Conservation (phyloP, 2,113 vertebrate species). For the Apistogramma diplotaenia region DNA sequence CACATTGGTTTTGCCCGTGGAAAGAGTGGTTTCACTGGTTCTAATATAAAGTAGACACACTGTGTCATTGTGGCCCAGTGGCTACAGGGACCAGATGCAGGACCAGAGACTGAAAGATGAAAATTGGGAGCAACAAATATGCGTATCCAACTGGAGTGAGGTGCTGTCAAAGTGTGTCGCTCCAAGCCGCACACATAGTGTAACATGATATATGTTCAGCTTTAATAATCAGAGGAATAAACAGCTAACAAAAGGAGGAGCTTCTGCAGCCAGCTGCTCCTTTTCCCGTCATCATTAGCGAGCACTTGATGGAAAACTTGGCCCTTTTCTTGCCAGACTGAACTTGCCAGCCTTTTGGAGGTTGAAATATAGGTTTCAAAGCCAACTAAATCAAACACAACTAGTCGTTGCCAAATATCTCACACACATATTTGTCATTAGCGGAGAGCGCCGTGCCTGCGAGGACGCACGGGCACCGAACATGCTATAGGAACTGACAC, state of each 20-base stretch:
- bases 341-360: conserved; percentile 20
- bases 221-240: conserved; percentile 22
- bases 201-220: not conserved
- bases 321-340: not conserved
- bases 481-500: conserved; percentile 13
- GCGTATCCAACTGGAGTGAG: not conserved
- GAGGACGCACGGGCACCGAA: conserved; percentile 3
- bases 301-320: conserved; percentile 22
- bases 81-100: conserved; percentile 29
- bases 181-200: not conserved
- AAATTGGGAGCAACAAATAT: not conserved
- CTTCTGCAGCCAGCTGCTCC: not conserved
- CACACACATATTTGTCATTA: conserved; percentile 52
- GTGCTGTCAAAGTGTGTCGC: not conserved
- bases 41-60: conserved; percentile 22
- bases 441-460: not conserved
- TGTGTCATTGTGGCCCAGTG: not conserved
- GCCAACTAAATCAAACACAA: conserved; percentile 44
- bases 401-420: conserved; percentile 40
- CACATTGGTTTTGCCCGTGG: conserved; percentile 28
- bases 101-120: not conserved
- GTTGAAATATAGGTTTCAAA: conserved; percentile 17
- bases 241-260: conserved; percentile 21
- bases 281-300: conserved; percentile 39
- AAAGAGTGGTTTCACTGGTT: conserved; percentile 44